Evolutionary conservation across 2,888 invertebrate genomes (phyloP).

Genomic region (Venustoraphidia nigricollis): DNA sequence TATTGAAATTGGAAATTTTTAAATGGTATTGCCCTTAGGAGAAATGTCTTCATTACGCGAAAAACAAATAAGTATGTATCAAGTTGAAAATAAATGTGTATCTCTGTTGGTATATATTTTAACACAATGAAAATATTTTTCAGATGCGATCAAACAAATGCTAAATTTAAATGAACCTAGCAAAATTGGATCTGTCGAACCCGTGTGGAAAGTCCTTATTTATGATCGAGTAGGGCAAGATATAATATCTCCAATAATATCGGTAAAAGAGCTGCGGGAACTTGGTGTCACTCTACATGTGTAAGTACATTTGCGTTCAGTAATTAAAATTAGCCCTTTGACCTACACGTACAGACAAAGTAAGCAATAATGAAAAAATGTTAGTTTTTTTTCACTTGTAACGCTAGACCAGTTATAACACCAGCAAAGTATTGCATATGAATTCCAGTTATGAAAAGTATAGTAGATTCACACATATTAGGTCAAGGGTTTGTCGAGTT

Average conservation of each 20-base stretch:
- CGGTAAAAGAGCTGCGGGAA: constrained; percentile 89
- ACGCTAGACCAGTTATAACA: too few relatives aligned
- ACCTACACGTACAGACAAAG: too few relatives aligned
- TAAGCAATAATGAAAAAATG: background rate
- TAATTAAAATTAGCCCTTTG: background rate
- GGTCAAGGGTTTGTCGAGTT: too few relatives aligned
- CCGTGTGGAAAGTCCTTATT: constrained; percentile 91
- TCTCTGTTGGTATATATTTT: background rate
- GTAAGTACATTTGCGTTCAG: constrained; percentile 38
- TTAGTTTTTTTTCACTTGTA: too few relatives aligned
- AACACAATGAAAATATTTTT: constrained; percentile 17
- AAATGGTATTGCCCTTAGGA: background rate
- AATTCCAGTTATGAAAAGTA: too few relatives aligned
- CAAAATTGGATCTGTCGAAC: constrained; percentile 65
- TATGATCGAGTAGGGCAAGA: constrained; percentile 96
- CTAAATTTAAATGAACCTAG: constrained; percentile 78
- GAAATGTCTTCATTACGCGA: background rate
- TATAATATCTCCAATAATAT: constrained; percentile 91
- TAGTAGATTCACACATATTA: too few relatives aligned
- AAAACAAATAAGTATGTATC: constrained; percentile 2
- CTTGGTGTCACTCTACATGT: constrained; percentile 95
- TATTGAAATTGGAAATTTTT: background rate
- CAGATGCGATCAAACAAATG: constrained; percentile 90
- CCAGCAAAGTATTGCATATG: too few relatives aligned
- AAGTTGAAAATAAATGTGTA: background rate